Evolutionary conservation across 64 coral and sea anemone species (phyloP), one percentile per base, ranked within the genome.

Genomic region (Porites lutea): DNA sequence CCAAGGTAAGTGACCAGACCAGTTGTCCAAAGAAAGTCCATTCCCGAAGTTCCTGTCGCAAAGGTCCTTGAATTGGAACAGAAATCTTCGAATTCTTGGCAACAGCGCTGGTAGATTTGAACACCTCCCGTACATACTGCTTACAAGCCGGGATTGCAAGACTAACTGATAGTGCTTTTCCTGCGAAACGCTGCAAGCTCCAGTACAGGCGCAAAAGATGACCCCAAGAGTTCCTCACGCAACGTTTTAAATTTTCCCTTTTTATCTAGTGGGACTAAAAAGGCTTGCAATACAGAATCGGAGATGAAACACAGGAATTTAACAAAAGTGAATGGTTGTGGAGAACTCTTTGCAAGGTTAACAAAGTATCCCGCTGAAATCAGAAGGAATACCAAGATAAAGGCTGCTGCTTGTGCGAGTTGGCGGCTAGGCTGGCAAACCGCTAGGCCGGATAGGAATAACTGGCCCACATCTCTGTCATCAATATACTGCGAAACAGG

Each of bases 1-100:
- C 80, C 90, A 62, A 75, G 43, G 80, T 44, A 85, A 51, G 48
- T 13, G 16, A 61, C 49, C 79, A 5, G 65, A 22, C 69, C 89
- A 69, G 37, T 21, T 52, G 20, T 87, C 84, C 16, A 87, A 87
- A 7, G 79, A 92, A 87, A 18, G 82, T 71, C 91, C 91, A 92
- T 67, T 87, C 37, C 22, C 13, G 13, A 8, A 92, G 11, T 23
- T 92, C 64, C n/a, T 77, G 59, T 3, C 82, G 58, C 2, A 92
- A 61, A 14, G 10, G 12, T 21, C 48, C 91, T 2, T 58, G 58
- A 1, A 87, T 62, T 22, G 18, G 48, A 37, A 71, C 45, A 43
- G 15, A 5, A 2, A 18, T 49, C 14, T 48, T 43, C 0, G 89
- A 83, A 9, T 48, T 59, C 11, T 65, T 19, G 15, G 65, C 15